Evolutionary conservation across 2,797 vertebrate species (phyloP), one percentile per base, ranked within the genome.

Genomic region (Fringilla coelebs): DNA sequence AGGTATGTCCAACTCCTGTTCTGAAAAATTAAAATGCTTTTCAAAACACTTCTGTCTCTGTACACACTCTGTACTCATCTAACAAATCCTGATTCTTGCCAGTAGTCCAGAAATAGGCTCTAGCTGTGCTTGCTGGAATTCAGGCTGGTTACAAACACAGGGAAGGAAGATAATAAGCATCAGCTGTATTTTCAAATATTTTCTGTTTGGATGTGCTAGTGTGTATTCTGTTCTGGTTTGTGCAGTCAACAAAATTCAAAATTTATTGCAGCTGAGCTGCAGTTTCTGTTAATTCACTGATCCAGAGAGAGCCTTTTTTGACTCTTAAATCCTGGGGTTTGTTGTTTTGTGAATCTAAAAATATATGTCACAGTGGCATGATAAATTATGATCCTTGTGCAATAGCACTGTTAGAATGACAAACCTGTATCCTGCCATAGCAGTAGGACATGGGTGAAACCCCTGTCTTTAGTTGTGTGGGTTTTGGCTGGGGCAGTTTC

Each of bases 111-210:
- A 92, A 96, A 94, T 86, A 93, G 66, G 38, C 88, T 88, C 84
- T 77, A 57, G 66, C 73, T 72, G 28, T 74, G 85, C 70, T 83
- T 95, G 66, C 79, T 43, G 20, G 82, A 75, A 81, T 95, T 70
- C 83, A 78, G 51, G 25, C 89, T 92, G 63, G 75, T 93, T 96
- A 24, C 76, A 94, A 89, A 74, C 68, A 71, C 58, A 62, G 91
- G 31, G 58, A 78, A 94, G 31, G 62, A 86, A 93, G 73, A 95
- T 94, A 96, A 96, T 95, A 92, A 96, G 70, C 72, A 86, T 95
- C 94, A 94, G 94, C 94, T 96, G 93, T 96, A 96, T 96, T 95
- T 96, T 91, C 93, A 96, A 94, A 96, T 94, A 90, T 96, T 96
- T 96, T 94, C 80, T 95, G 71, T 96, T 95, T 93, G 71, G 25